Evolutionary conservation across 2,888 invertebrate species (phyloP).

Genomic region (Limenitis arthemis): DNA sequence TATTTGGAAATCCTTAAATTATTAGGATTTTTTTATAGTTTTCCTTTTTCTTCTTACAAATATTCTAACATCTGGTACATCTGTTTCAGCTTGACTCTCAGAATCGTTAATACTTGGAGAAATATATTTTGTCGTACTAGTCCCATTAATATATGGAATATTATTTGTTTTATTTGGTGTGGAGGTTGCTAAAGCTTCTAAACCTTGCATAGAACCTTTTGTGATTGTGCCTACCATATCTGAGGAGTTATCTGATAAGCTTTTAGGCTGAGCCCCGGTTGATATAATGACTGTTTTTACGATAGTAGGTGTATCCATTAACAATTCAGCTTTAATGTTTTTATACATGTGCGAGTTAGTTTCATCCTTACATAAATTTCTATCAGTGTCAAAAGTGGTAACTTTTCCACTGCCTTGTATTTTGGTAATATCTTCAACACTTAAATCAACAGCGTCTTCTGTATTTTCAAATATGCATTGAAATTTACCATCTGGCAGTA

Average conservation of each 20-base stretch:
- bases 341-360: slow-evolving; percentile 1
- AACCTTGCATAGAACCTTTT: slow-evolving; percentile 3
- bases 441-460: slow-evolving; percentile 44
- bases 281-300: slow-evolving; percentile 51
- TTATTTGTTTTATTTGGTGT: slow-evolving; percentile 43
- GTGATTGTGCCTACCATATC: background rate
- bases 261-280: slow-evolving; percentile 38
- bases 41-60: slow-evolving; percentile 50
- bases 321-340: slow-evolving; percentile 17
- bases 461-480: slow-evolving; percentile 47
- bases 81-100: slow-evolving; percentile 30
- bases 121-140: background rate
- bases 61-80: slow-evolving; percentile 56
- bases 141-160: too few relatives aligned
- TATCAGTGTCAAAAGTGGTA: slow-evolving; percentile 18
- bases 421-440: slow-evolving; percentile 22
- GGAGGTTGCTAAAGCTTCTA: slow-evolving; percentile 28
- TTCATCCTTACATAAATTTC: slow-evolving; percentile 4
- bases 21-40: slow-evolving; percentile 32
- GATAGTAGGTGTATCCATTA: slow-evolving; percentile 28
- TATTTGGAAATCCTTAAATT: background rate
- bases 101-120: slow-evolving; percentile 8
- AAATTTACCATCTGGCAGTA: slow-evolving; percentile 29
- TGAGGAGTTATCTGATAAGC: background rate
- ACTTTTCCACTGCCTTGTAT: slow-evolving; percentile 1